These are phyloP conservation scores for Nasonovia ribisnigri DNA, from an alignment of 2,888 invertebrate species.

Conservation along the genomic window DNA sequence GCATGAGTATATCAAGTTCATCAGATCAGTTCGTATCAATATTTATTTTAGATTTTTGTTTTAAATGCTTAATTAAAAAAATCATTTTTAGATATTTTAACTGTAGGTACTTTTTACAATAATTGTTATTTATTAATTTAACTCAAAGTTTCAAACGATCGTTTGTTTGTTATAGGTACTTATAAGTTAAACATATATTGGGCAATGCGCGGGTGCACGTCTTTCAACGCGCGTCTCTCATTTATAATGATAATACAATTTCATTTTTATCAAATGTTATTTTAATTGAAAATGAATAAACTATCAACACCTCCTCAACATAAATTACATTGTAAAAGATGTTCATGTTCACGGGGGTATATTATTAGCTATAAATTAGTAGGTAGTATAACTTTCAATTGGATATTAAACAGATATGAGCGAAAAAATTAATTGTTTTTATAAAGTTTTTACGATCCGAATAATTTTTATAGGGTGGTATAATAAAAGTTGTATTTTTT, in stretches of 20 bases:
- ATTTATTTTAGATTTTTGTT: neutral
- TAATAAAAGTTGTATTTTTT: neutral
- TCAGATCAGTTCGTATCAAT: no score
- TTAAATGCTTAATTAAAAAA: neutral
- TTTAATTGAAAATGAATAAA: neutral
- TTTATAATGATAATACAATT: neutral
- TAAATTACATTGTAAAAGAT: neutral
- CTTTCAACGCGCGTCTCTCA: no score
- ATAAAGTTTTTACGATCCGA: neutral
- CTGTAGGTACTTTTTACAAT: neutral
- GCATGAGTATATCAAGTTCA: no score
- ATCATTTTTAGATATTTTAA: neutral
- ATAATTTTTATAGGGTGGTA: neutral
- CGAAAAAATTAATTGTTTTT: neutral
- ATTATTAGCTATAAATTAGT: neutral
- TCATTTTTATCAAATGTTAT: neutral
- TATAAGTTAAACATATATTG: neutral
- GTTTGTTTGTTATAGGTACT: neutral
- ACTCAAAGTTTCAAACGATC: neutral
- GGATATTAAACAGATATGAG: neutral
- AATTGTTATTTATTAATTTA: neutral
- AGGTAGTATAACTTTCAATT: neutral
- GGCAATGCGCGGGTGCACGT: neutral
- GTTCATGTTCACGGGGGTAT: neutral
- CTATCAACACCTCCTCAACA: neutral